Evolutionary conservation across 2,113 vertebrate species (phyloP).

Genomic region (Myotis davidii): DNA sequence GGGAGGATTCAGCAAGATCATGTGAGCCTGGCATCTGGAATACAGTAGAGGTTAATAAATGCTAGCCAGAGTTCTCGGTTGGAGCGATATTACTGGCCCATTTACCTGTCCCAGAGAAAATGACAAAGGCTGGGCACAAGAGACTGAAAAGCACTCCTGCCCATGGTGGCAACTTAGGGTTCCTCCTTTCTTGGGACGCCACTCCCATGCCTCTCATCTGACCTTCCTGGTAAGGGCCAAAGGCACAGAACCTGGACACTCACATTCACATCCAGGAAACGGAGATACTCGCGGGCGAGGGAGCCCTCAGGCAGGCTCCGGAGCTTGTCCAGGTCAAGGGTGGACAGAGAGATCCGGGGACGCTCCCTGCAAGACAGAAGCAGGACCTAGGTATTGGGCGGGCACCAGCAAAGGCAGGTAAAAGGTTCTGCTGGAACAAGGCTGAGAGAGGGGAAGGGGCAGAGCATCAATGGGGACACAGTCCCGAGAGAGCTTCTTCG

Average conservation of each 20-base stretch:
- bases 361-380: conserved; percentile 87
- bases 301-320: conserved; percentile 88
- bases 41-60: neutral
- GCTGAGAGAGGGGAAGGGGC: no score
- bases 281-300: conserved; percentile 92
- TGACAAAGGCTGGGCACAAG: neutral
- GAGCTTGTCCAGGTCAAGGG: conserved; percentile 88
- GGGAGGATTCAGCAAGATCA: neutral
- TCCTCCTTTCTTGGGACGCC: neutral
- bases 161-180: neutral
- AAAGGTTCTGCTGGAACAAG: neutral
- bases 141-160: neutral
- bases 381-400: neutral
- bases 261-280: conserved; percentile 94
- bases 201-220: neutral
- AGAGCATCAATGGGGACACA: neutral
- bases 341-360: conserved; percentile 93
- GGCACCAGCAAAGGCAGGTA: neutral
- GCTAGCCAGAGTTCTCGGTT: neutral
- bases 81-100: neutral
- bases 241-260: conserved; percentile 65
- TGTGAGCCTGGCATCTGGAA: neutral
- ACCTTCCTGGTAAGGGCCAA: neutral
- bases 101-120: neutral
- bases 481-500: neutral